Percentiles rank a stretch among this genome's conserved stretches.
These are phyloP conservation scores for Prosopocoilus inquinatus DNA, from an alignment of 2,888 invertebrate species.

Conservation along the genomic window DNA sequence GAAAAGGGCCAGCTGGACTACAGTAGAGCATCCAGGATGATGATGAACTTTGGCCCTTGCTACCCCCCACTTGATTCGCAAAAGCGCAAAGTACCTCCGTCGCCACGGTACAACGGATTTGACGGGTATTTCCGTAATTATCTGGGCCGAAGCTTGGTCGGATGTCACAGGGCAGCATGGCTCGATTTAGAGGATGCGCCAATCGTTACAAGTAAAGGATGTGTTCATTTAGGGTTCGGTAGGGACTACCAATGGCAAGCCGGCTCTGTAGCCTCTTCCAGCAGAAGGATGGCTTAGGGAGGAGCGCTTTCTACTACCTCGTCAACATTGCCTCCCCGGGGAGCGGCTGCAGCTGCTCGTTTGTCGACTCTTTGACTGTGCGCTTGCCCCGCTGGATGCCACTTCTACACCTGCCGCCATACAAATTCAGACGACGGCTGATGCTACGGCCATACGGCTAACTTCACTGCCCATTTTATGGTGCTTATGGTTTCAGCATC, in stretches of 20 bases:
- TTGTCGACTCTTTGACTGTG: constrained; percentile 31
- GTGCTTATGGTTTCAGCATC: neutral
- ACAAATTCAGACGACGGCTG: neutral
- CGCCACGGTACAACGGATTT: constrained; percentile 26
- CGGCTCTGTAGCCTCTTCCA: constrained; percentile 27
- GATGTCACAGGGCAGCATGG: constrained; percentile 35
- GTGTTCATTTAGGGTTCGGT: constrained; percentile 33
- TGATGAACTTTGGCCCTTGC: constrained; percentile 23
- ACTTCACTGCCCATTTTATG: constrained; percentile 13
- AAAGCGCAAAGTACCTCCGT: constrained; percentile 43
- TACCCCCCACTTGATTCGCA: constrained; percentile 41
- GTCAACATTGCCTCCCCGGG: constrained; percentile 26
- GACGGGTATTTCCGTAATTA: constrained; percentile 45
- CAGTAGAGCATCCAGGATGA: constrained; percentile 26
- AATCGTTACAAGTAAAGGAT: constrained; percentile 30
- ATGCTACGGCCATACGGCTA: constrained; percentile 4
- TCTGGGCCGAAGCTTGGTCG: constrained; percentile 28
- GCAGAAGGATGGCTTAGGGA: constrained; percentile 30
- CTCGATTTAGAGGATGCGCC: constrained; percentile 32
- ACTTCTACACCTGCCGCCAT: constrained; percentile 43
- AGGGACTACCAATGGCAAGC: constrained; percentile 28
- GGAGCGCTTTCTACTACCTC: constrained; percentile 25
- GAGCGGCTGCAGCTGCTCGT: constrained; percentile 32
- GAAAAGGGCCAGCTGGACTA: constrained; percentile 31
- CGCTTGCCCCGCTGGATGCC: constrained; percentile 40